phyloP scores from a whole-genome alignment of 2,797 vertebrate genomes.

The Pachyuromys duprasi region DNA sequence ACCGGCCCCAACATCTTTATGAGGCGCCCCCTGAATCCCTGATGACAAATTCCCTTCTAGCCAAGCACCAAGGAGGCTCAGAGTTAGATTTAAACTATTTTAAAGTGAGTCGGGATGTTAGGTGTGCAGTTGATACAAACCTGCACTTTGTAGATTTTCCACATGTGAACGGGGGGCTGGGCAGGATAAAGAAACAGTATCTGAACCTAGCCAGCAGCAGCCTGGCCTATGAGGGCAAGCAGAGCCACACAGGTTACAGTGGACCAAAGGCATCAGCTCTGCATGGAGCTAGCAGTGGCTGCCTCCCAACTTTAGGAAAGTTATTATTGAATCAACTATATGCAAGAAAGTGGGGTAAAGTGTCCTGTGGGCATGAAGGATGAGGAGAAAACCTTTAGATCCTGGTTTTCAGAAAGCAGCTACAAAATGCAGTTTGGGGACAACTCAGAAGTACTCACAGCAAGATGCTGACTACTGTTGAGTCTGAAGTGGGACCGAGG shows the following conservation, averaged over 20 bases:
- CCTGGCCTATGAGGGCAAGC: rapidly evolving
- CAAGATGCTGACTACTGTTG: no score
- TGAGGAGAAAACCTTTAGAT: background rate
- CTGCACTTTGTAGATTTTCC: background rate
- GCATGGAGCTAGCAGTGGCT: no score
- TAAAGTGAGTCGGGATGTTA: background rate
- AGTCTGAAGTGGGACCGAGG: background rate
- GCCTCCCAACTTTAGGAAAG: background rate
- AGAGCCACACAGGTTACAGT: background rate
- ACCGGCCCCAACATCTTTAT: background rate
- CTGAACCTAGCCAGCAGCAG: background rate
- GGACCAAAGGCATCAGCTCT: background rate
- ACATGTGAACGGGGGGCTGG: background rate
- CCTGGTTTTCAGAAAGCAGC: background rate
- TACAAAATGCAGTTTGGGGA: background rate
- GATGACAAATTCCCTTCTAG: background rate
- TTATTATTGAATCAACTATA: background rate
- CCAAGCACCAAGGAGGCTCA: background rate
- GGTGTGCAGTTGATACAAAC: background rate
- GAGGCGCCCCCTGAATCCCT: background rate
- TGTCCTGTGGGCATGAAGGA: background rate
- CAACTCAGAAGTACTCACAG: background rate
- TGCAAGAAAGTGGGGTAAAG: background rate
- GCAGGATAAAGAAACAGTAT: background rate
- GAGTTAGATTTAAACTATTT: background rate